phyloP scores from a whole-genome alignment of 2,113 vertebrate genomes.

The Daphoenositta chrysoptera region DNA sequence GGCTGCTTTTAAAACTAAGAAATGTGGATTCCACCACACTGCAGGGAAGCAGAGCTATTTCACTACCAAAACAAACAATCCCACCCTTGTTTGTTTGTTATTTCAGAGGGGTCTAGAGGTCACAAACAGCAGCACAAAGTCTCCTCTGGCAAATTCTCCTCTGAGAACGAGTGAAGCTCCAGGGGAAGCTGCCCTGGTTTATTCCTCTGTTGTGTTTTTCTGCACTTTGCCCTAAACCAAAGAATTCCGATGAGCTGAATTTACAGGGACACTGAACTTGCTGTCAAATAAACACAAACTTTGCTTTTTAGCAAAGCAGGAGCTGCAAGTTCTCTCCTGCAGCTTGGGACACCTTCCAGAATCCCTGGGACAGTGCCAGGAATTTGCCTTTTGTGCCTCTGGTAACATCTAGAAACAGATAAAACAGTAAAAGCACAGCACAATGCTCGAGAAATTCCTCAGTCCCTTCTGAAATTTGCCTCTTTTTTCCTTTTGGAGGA shows the following conservation, averaged over 20 bases:
- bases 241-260: background rate
- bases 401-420: background rate
- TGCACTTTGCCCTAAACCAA: background rate
- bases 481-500: background rate
- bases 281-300: background rate
- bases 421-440: background rate
- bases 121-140: background rate
- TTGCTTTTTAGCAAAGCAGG: background rate
- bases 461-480: background rate
- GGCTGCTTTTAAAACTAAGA: background rate
- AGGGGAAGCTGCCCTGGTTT: background rate
- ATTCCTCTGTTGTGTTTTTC: background rate
- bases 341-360: background rate
- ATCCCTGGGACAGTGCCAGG: background rate
- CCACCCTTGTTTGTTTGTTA: background rate
- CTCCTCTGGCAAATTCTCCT: background rate
- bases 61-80: background rate
- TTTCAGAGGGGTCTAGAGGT: background rate
- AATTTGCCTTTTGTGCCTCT: background rate
- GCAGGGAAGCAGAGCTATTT: background rate
- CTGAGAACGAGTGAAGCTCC: background rate
- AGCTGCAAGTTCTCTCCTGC: background rate
- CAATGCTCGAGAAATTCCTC: background rate
- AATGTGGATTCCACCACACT: background rate
- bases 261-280: background rate